A percentile compares a stretch with the other conserved stretches of the same genome.
Evolutionary conservation across 2,888 invertebrate species (phyloP).

Genomic region (Ectemnius continuus): DNA sequence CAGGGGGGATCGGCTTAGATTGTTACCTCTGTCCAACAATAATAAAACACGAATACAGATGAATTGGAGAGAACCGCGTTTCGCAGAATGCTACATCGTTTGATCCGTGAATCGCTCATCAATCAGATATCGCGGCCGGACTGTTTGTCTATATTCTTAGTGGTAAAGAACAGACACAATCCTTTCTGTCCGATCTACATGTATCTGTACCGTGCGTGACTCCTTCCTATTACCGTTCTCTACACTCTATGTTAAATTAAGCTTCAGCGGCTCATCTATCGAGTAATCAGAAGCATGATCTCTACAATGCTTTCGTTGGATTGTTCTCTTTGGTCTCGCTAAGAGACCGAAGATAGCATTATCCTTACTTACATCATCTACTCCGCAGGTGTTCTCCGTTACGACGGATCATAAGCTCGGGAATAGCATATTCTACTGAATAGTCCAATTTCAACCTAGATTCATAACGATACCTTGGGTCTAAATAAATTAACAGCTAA

Average conservation of each 20-base stretch:
- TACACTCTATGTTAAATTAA: slow-evolving; percentile 44
- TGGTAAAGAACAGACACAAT: slow-evolving; percentile 84
- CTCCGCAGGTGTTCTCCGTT: slow-evolving; percentile 56
- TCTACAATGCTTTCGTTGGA: slow-evolving; percentile 71
- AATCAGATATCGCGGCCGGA: slow-evolving; percentile 62
- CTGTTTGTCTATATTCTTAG: slow-evolving; percentile 82
- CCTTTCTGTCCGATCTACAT: slow-evolving; percentile 68
- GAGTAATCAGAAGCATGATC: slow-evolving; percentile 60
- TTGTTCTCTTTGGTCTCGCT: slow-evolving; percentile 73
- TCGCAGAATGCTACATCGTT: too few species aligned
- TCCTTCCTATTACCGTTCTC: slow-evolving; percentile 44
- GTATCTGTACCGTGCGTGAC: slow-evolving; percentile 46
- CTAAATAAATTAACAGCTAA: neutral
- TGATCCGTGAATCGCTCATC: neutral
- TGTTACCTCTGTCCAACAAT: too few species aligned
- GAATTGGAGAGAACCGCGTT: too few species aligned
- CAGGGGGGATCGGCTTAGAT: too few species aligned
- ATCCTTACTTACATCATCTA: slow-evolving; percentile 50
- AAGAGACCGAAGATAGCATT: slow-evolving; percentile 76
- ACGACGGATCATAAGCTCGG: slow-evolving; percentile 57
- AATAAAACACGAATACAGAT: too few species aligned
- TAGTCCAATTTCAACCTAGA: neutral
- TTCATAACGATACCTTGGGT: neutral
- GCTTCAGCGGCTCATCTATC: slow-evolving; percentile 45
- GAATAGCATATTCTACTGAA: slow-evolving; percentile 17